phyloP scores from a whole-genome alignment of 1,140 invertebrate species.

The Bombus polaris region DNA sequence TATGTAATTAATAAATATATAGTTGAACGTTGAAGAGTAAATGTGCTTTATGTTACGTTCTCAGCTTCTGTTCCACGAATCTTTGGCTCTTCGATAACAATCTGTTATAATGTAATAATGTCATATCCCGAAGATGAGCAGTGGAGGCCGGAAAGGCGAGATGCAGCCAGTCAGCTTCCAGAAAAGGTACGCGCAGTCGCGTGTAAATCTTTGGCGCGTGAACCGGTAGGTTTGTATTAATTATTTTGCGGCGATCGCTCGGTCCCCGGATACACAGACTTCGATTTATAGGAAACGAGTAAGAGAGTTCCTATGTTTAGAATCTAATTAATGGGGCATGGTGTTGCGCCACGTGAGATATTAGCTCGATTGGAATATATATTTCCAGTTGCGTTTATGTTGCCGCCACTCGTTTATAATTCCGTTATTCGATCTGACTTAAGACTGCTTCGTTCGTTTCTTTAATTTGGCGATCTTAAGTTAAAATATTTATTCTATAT shows the following conservation, averaged over 20 bases:
- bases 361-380: constrained; percentile 12
- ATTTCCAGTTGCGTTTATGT: constrained; percentile 21
- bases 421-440: not conserved
- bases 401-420: not conserved
- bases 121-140: constrained; percentile 20
- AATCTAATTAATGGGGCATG: constrained; percentile 47
- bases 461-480: not conserved
- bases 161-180: constrained; percentile 7
- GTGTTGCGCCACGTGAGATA: not conserved
- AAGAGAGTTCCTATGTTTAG: constrained; percentile 51
- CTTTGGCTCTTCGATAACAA: constrained; percentile 41
- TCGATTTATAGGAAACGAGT: constrained; percentile 47
- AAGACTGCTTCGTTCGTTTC: not conserved
- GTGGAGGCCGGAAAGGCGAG: constrained; percentile 2
- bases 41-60: constrained; percentile 40
- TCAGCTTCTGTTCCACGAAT: constrained; percentile 57
- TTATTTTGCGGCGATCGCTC: constrained; percentile 50
- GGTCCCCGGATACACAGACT: not conserved
- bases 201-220: constrained; percentile 37
- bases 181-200: constrained; percentile 26
- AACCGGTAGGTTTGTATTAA: constrained; percentile 48
- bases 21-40: not conserved
- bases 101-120: constrained; percentile 60
- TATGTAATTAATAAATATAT: not conserved
- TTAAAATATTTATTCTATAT: too few relatives aligned